Conservation (phyloP, 2,888 invertebrate species). For the Cheilosia variabilis region DNA sequence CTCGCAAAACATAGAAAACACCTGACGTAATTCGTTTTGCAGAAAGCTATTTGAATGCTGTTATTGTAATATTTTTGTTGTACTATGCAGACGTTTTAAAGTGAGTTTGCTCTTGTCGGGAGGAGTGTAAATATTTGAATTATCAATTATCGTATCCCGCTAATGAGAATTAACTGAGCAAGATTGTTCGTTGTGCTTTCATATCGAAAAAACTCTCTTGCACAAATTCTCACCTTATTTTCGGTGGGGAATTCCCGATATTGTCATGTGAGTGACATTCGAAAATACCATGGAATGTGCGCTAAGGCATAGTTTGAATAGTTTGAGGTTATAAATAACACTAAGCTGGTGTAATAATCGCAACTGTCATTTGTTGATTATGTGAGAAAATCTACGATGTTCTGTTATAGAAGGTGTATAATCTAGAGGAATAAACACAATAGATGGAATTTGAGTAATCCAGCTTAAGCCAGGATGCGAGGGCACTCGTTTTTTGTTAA, state of each 20-base stretch:
- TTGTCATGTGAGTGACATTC: background rate
- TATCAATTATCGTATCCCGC: background rate
- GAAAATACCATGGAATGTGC: background rate
- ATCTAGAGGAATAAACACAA: no score
- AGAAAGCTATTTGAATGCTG: conserved; percentile 1
- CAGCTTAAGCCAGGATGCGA: no score
- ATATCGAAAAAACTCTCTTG: background rate
- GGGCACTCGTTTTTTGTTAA: no score
- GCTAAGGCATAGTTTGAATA: no score
- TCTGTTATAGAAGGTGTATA: no score
- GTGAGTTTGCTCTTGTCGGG: background rate
- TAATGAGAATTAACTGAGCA: background rate
- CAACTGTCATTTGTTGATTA: no score
- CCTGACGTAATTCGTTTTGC: background rate
- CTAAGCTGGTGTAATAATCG: no score
- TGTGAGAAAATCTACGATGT: no score
- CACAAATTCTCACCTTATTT: background rate
- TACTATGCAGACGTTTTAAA: conserved; percentile 4
- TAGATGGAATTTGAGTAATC: no score
- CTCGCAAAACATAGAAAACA: background rate
- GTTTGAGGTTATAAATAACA: no score
- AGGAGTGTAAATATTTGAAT: conserved; percentile 21
- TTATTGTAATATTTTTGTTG: background rate
- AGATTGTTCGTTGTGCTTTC: background rate
- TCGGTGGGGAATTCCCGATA: background rate